A percentile compares a stretch with the other conserved stretches of the same genome.
phyloP scores from a whole-genome alignment of 30 jellyfish, hydroid and myxozoan species.

The Turritopsis dohrnii region DNA sequence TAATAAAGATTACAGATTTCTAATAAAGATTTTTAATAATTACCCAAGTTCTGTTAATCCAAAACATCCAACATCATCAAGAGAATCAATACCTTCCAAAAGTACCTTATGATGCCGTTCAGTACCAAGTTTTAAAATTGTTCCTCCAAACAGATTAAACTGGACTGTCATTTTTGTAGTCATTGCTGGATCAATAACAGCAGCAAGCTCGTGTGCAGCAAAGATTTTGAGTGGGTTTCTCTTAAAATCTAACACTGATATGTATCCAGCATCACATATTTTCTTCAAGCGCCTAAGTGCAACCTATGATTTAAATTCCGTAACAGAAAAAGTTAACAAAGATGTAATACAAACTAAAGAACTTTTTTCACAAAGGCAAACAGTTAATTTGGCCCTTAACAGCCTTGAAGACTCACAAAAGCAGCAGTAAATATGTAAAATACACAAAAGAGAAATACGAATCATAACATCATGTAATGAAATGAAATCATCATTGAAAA shows the following conservation, averaged over 20 bases:
- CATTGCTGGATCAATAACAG: conserved; percentile 88
- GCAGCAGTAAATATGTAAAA: too few species aligned
- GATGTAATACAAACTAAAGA: background rate
- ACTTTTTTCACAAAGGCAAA: background rate
- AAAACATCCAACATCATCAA: conserved; percentile 85
- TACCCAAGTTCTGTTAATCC: conserved; percentile 84
- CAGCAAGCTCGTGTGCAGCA: conserved; percentile 94
- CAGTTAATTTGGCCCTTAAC: too few species aligned
- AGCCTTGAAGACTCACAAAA: too few species aligned
- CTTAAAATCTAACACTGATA: conserved; percentile 71
- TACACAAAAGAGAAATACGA: too few species aligned
- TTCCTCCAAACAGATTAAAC: conserved; percentile 86
- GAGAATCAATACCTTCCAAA: conserved; percentile 64
- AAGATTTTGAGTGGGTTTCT: conserved; percentile 74
- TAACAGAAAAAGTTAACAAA: too few species aligned
- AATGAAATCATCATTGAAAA: too few species aligned
- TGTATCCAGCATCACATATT: conserved; percentile 87
- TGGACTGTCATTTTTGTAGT: conserved; percentile 93
- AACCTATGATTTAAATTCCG: conserved; percentile 15
- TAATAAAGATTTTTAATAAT: background rate
- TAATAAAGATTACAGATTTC: too few species aligned
- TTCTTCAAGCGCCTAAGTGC: conserved; percentile 70
- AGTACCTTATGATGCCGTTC: conserved; percentile 72
- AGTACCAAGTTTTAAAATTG: conserved; percentile 80
- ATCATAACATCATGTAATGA: too few species aligned